Evolutionary conservation across 2,797 vertebrate species (phyloP), one percentile per base, ranked within the genome.

Genomic region (Brachymystax lenok): DNA sequence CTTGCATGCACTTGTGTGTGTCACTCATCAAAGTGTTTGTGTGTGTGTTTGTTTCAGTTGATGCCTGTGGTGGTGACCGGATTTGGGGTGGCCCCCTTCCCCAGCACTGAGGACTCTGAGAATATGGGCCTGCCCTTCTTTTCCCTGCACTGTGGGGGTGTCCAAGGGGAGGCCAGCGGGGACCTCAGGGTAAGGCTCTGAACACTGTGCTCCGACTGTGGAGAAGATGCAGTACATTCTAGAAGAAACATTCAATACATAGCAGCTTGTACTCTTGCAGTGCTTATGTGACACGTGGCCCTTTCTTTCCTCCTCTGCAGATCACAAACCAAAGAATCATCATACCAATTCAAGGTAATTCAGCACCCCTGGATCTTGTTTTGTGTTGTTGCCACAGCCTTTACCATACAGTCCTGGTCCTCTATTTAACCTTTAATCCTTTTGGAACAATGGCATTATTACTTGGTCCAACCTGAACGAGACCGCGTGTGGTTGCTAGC

Each of bases 341-440:
- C 69, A 90, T 95, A 74, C 93, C 90, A 19, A 70, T 94, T 33
- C 84, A 82, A 93, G 94, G 95, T 95, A 93, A 88, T 1, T 10
- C 40, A 46, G 40, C 40, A 46, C 40, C 40, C 8, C 8, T 10
- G 40, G 40, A 46, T 10, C 40, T 46, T 2, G 8, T 46, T 10
- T 46, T 46, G 2, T 46, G 40, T 10, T 46, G 8, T 46, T 8
- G 40, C 40, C 40, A 46, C 40, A 46, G 40, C 40, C 12, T 46
- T 46, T 46, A 46, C 40, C 40, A 12, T 46, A 12, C 40, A 46
- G 10, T 46, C 10, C 40, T 46, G 40, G 40, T 46, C 40, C 40
- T 46, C 40, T 40, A 40, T 40, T 40, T 46, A 46, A 46, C 40
- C 40, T 46, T 46, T 46, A 46, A 46, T 46, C 40, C 40, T 3